These are phyloP conservation scores for Brachionus koreanus DNA, from an alignment of 1,140 invertebrate genomes.

Conservation along the genomic window DNA sequence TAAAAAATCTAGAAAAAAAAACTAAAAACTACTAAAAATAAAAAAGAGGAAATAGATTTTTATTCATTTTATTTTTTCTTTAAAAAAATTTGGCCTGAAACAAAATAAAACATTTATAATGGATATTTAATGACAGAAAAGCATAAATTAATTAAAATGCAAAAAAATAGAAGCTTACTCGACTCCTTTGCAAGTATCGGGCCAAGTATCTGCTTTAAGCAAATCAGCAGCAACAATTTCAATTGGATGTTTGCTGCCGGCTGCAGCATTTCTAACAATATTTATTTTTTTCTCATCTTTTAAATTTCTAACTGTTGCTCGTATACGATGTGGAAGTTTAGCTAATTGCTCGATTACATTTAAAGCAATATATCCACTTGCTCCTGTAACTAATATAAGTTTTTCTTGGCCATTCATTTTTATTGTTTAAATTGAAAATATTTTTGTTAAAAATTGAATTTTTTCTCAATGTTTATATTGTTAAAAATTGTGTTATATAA, in stretches of 20 bases:
- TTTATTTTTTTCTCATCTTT: constrained; percentile 55
- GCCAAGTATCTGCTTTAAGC: constrained; percentile 55
- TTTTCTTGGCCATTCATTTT: background rate
- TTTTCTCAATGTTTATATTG: too few species aligned
- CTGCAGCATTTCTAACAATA: constrained; percentile 55
- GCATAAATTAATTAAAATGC: background rate
- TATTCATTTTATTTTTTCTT: too few species aligned
- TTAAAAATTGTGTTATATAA: too few species aligned
- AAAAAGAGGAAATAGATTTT: too few species aligned
- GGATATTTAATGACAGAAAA: background rate
- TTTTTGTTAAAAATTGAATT: too few species aligned
- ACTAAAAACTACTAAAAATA: too few species aligned
- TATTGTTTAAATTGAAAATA: background rate
- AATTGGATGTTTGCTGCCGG: constrained; percentile 57
- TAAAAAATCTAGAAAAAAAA: too few species aligned
- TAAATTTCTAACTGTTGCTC: constrained; percentile 62
- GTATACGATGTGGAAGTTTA: constrained; percentile 60
- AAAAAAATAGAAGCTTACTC: background rate
- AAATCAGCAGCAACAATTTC: constrained; percentile 59
- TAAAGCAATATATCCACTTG: constrained; percentile 62
- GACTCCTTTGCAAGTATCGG: constrained; percentile 60
- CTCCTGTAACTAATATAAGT: constrained; percentile 64
- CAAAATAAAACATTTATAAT: too few species aligned
- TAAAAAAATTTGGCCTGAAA: too few species aligned
- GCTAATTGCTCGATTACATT: constrained; percentile 62